Base-by-base conservation (phyloP, 92 coral and sea anemone genomes). In the Siderastrea siderea region DNA sequence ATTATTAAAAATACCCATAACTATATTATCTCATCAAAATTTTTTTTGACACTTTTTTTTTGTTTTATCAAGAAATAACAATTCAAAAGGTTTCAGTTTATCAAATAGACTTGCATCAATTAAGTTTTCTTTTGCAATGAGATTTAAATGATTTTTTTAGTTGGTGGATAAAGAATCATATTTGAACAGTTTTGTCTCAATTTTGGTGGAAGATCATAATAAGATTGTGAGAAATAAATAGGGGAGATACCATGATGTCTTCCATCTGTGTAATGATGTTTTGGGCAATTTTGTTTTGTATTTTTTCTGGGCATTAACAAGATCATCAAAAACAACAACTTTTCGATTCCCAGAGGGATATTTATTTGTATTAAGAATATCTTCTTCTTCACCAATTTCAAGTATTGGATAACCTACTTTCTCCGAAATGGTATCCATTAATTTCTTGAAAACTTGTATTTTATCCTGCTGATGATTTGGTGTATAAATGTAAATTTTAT, bases 211-310 rank as follows among this genome's bases (percentile, higher is more conserved):
- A 83, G 65, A 44, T 68, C 87, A 67, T 48, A 70, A 38, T 83
- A 83, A 49, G 48, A 16, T 70, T 83, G 87, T 14, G 16, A 47
- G 47, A 71, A 38, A 67, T 83, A 83, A 3, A 83, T 68, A 2
- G 87, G 83, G 1, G 45, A 16, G 3, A 71, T 71, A 14, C 10
- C 47, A 70, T 67, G 66, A 71, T 83, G 87, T 1, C 87, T 17
- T 1, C 87, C 87, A 71, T 83, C 81, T 47, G 87, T 83, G 68
- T 47, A 83, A 69, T 83, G 64, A 58, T 83, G 71, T 48, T 82
- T 5, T n/a, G n/a, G n/a, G n/a, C n/a, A 50, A 83, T 68, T 71
- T 83, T 83, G 8, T 71, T 48, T 69, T 83, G 87, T 19, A 67
- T 55, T 11, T 19, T 68, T 71, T 83, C 79, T 6, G 82, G 46